A percentile compares a stretch with the other conserved stretches of the same genome.
Conservation (phyloP, 2,888 invertebrate genomes). For the Sepiola atlantica region DNA sequence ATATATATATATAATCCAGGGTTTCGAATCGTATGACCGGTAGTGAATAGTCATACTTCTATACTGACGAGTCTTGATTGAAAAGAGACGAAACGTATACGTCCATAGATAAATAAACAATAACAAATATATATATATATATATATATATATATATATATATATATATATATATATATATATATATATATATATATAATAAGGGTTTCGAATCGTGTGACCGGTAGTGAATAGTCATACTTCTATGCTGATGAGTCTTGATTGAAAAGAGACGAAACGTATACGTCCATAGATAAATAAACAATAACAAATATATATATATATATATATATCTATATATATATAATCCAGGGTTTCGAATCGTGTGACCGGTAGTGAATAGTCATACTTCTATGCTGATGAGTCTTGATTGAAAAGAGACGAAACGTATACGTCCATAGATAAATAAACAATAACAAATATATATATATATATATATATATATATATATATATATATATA, state of each 20-base stretch:
- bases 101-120: neutral
- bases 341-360: too few species aligned
- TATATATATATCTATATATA: neutral
- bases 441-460: neutral
- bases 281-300: neutral
- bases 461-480: slow-evolving; percentile 4
- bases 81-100: neutral
- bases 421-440: neutral
- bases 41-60: too few species aligned
- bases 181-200: neutral
- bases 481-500: neutral
- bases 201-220: neutral
- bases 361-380: too few species aligned
- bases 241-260: too few species aligned
- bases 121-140: slow-evolving; percentile 23
- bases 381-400: too few species aligned
- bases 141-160: slow-evolving; percentile 34
- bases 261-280: neutral
- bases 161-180: slow-evolving; percentile 5
- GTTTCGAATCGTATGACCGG: too few species aligned
- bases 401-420: too few species aligned
- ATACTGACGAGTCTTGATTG: too few species aligned
- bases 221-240: too few species aligned
- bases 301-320: neutral
- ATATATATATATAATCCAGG: neutral